These are phyloP conservation scores for Leucophenga varia DNA, from an alignment of 1,140 invertebrate genomes.

Conservation along the genomic window DNA sequence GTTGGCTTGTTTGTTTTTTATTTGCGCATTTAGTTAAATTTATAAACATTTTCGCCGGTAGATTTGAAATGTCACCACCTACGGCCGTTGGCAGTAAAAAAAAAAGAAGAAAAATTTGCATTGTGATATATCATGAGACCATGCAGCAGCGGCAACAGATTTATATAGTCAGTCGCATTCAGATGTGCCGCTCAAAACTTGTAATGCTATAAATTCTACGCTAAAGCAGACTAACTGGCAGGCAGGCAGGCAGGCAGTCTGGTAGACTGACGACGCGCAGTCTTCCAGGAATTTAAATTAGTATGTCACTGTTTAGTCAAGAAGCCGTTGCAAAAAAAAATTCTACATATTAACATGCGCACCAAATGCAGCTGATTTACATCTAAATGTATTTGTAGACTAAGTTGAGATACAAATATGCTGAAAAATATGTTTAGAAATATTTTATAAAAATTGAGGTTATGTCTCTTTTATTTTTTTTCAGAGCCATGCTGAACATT, in stretches of 20 bases:
- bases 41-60: constrained; percentile 24
- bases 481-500: constrained; percentile 84
- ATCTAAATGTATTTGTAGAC: too few relatives aligned
- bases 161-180: constrained; percentile 20
- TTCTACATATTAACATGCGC: background rate
- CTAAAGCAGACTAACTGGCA: constrained; percentile 26
- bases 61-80: background rate
- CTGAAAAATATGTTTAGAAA: background rate
- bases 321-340: constrained; percentile 1
- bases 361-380: background rate
- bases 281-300: constrained; percentile 51
- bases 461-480: constrained; percentile 22
- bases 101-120: too few relatives aligned
- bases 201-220: constrained; percentile 42
- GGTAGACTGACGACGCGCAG: constrained; percentile 26
- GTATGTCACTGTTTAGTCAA: constrained; percentile 18
- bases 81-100: too few relatives aligned
- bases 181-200: too few relatives aligned
- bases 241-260: constrained; percentile 15
- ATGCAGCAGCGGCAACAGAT: constrained; percentile 37
- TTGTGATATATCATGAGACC: constrained; percentile 3
- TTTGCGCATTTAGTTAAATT: constrained; percentile 50
- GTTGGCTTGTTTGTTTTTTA: too few relatives aligned
- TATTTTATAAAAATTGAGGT: constrained; percentile 4
- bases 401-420: too few relatives aligned